Conservation (phyloP, 2,888 invertebrate species). For the Tenthredo distinguenda region DNA sequence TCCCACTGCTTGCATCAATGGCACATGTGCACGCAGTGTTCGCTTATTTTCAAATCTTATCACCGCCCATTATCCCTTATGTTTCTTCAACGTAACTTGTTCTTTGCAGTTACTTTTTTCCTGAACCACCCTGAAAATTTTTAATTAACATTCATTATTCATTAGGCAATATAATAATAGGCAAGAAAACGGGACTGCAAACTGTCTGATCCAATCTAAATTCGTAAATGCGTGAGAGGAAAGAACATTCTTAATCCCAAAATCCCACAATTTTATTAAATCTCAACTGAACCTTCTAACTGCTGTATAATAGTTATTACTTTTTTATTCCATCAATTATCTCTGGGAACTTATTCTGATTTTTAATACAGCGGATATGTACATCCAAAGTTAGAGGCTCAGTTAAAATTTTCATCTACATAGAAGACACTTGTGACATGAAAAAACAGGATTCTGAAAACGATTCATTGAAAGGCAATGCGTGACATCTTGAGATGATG, state of each 20-base stretch:
- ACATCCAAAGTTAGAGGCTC: neutral
- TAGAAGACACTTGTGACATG: slow-evolving; percentile 11
- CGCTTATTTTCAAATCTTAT: slow-evolving; percentile 23
- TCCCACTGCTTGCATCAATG: slow-evolving; percentile 59
- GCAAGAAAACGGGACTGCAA: neutral
- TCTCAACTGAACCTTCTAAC: neutral
- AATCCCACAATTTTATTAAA: neutral
- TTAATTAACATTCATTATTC: neutral
- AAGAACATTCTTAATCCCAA: neutral
- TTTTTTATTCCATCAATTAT: neutral
- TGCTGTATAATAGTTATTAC: neutral
- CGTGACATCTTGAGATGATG: neutral
- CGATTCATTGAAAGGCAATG: neutral
- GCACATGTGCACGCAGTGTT: slow-evolving; percentile 35
- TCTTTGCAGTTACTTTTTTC: slow-evolving; percentile 80
- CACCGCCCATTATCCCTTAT: slow-evolving; percentile 50
- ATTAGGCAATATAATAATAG: neutral
- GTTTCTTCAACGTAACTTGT: slow-evolving; percentile 69
- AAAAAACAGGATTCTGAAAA: neutral
- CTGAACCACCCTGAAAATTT: slow-evolving; percentile 79
- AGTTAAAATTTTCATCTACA: neutral
- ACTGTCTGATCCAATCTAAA: neutral
- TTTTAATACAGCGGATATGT: neutral
- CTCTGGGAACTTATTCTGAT: neutral
- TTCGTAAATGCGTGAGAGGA: neutral